Conservation (phyloP, 2,797 vertebrate genomes). For the Protonibea diacanthus region DNA sequence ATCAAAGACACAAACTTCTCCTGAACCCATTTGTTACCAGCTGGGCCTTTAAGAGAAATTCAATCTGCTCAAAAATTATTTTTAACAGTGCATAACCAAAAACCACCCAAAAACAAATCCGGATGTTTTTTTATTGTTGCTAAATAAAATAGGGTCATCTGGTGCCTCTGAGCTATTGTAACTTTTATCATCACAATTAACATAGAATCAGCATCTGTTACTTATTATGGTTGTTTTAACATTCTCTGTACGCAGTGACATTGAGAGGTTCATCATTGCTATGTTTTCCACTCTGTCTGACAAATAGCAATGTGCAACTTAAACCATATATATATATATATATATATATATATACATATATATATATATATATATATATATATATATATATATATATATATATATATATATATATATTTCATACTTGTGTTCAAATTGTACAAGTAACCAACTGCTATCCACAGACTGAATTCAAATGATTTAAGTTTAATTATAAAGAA, state of each 20-base stretch:
- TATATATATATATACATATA: no score
- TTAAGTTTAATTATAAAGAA: slow-evolving; percentile 43
- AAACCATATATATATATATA: no score
- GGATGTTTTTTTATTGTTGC: slow-evolving; percentile 51
- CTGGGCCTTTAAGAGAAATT: slow-evolving; percentile 47
- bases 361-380: no score
- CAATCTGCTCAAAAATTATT: slow-evolving; percentile 41
- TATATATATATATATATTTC: no score
- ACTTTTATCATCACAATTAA: slow-evolving; percentile 76
- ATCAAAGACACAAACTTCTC: not conserved
- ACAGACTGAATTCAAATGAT: slow-evolving; percentile 49
- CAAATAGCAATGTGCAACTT: not conserved
- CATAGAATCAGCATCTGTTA: slow-evolving; percentile 73
- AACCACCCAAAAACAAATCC: slow-evolving; percentile 39
- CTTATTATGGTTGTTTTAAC: slow-evolving; percentile 54
- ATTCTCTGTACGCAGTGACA: slow-evolving; percentile 35
- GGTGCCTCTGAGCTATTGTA: slow-evolving; percentile 63
- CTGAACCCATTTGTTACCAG: slow-evolving; percentile 29
- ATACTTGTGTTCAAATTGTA: not conserved
- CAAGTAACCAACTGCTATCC: not conserved
- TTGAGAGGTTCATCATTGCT: slow-evolving; percentile 35
- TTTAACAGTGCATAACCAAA: slow-evolving; percentile 31
- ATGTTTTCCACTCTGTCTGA: slow-evolving; percentile 16
- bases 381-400: no score
- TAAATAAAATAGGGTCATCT: slow-evolving; percentile 77